Conservation (phyloP, 2,113 vertebrate genomes). For the Pterocles gutturalis region DNA sequence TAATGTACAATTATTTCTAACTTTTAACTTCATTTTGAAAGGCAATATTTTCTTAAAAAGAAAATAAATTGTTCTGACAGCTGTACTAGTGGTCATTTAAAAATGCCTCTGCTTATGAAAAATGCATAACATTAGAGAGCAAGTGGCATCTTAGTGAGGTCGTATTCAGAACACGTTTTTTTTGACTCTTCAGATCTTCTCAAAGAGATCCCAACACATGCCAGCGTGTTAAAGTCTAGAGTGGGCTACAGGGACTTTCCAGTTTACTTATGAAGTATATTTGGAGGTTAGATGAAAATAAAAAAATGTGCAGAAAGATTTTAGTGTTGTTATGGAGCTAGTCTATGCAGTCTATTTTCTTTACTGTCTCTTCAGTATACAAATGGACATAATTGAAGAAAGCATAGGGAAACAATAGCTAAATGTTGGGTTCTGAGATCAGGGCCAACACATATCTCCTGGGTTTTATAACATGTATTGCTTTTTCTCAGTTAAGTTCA, state of each 20-base stretch:
- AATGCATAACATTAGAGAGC: neutral
- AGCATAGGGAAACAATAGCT: neutral
- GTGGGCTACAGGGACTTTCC: neutral
- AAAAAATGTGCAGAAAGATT: neutral
- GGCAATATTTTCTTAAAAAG: neutral
- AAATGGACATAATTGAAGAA: neutral
- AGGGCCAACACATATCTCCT: neutral
- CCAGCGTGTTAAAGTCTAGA: neutral
- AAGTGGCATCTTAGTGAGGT: neutral
- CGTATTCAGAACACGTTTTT: neutral
- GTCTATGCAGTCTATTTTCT: neutral
- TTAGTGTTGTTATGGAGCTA: neutral
- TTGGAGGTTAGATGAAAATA: neutral
- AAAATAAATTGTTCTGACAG: neutral
- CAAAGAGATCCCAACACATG: neutral
- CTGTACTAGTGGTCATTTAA: neutral
- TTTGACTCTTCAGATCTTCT: neutral
- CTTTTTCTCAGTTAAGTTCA: neutral
- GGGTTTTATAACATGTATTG: accelerated
- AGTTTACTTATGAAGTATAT: neutral
- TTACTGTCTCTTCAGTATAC: neutral
- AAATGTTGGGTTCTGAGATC: neutral
- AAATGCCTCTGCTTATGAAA: neutral
- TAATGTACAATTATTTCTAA: neutral
- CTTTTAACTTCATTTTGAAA: neutral